Percentiles rank a stretch among this genome's conserved stretches.
Evolutionary conservation across 1,140 invertebrate species (phyloP).

Genomic region (Macrosteles quadrilineatus): DNA sequence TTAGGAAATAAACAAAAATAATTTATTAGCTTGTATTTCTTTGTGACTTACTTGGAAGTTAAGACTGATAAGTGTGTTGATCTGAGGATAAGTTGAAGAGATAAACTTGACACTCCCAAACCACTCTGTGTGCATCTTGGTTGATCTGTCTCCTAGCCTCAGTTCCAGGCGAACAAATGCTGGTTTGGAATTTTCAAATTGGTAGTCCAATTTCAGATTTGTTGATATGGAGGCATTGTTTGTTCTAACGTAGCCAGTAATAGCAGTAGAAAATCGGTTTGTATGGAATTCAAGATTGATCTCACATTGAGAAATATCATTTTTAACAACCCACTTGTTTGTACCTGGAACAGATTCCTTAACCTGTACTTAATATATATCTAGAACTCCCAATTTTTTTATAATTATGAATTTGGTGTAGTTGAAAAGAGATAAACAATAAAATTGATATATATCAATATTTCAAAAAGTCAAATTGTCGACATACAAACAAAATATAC

Average conservation of each 20-base stretch:
- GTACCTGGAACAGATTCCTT: constrained; percentile 50
- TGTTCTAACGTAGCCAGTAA: constrained; percentile 67
- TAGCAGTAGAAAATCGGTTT: constrained; percentile 62
- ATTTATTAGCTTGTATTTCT: too few relatives aligned
- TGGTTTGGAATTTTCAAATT: constrained; percentile 64
- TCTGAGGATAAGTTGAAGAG: constrained; percentile 72
- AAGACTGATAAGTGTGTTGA: constrained; percentile 68
- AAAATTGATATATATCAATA: too few relatives aligned
- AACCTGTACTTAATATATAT: too few relatives aligned
- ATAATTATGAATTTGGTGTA: too few relatives aligned
- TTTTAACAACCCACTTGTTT: constrained; percentile 60
- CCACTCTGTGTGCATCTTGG: constrained; percentile 58
- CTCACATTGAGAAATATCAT: constrained; percentile 68
- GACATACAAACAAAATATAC: too few relatives aligned
- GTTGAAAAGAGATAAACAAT: too few relatives aligned
- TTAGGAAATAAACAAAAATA: too few relatives aligned
- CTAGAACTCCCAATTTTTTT: too few relatives aligned
- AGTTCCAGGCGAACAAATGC: constrained; percentile 68
- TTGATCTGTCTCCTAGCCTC: constrained; percentile 62
- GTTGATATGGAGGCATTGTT: constrained; percentile 55
- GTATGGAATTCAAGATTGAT: constrained; percentile 68
- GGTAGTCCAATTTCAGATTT: constrained; percentile 65
- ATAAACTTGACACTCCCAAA: constrained; percentile 64
- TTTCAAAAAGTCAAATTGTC: too few relatives aligned
- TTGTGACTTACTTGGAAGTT: constrained; percentile 58